Percentiles rank a stretch among this genome's conserved stretches.
phyloP scores from a whole-genome alignment of 2,797 vertebrate species.

The Pseudocheirus occidentalis region DNA sequence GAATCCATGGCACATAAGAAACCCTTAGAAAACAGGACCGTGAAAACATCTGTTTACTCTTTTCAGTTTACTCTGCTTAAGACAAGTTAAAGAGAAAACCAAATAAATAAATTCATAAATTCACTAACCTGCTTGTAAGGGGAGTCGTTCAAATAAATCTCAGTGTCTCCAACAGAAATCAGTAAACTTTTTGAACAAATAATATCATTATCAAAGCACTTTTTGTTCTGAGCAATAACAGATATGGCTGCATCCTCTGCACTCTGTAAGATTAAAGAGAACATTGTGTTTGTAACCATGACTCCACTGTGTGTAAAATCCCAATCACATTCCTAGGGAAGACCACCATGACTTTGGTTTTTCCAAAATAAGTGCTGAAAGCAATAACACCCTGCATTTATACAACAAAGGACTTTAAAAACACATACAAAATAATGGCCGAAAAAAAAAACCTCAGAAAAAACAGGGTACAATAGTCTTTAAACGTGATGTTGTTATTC shows the following conservation, averaged over 20 bases:
- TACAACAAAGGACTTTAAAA: background rate
- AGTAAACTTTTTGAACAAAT: conserved; percentile 97
- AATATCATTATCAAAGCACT: conserved; percentile 99
- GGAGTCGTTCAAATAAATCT: conserved; percentile 95
- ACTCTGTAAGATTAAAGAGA: conserved; percentile 87
- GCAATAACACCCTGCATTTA: background rate
- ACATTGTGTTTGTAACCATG: conserved; percentile 60
- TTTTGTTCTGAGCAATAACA: conserved; percentile 96
- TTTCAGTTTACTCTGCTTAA: background rate
- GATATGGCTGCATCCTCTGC: conserved; percentile 92
- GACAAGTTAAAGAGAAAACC: conserved; percentile 53
- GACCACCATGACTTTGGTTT: background rate
- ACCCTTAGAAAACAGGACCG: background rate
- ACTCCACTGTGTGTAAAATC: background rate
- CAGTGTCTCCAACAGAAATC: conserved; percentile 93
- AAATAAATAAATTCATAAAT: conserved; percentile 53
- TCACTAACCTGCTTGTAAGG: conserved; percentile 93
- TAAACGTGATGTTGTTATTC: background rate
- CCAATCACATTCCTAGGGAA: conserved; percentile 5
- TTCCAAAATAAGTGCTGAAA: background rate
- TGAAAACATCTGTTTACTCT: background rate
- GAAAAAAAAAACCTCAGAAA: background rate
- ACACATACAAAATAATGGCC: background rate
- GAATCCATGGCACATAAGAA: background rate
- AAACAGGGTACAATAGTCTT: background rate